Percentiles rank a stretch among this genome's conserved stretches.
phyloP scores from a whole-genome alignment of 2,888 invertebrate genomes.

The Drosophila mulleri region DNA sequence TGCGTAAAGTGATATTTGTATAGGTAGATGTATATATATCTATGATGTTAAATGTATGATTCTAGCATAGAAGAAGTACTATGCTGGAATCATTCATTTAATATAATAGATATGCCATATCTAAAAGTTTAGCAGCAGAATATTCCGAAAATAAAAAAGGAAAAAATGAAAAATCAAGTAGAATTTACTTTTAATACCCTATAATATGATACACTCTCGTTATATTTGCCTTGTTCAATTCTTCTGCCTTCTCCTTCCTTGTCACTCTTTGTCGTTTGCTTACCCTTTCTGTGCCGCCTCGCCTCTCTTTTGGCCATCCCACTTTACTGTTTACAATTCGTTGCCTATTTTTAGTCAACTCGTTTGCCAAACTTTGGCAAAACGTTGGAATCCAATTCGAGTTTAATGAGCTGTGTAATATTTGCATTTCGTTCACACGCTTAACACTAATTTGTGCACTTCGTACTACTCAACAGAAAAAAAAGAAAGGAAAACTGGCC shows the following conservation, averaged over 20 bases:
- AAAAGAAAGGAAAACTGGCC: slow-evolving; percentile 14
- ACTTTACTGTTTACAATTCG: not conserved
- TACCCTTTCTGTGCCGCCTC: no score
- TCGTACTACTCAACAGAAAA: slow-evolving; percentile 27
- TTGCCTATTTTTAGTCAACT: slow-evolving; percentile 4
- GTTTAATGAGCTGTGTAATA: slow-evolving; percentile 77
- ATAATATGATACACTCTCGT: not conserved
- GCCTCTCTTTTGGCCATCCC: no score
- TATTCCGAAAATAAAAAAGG: not conserved
- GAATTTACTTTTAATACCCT: not conserved
- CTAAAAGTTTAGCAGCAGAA: not conserved
- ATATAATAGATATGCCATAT: no score
- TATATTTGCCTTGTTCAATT: not conserved
- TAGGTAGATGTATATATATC: no score
- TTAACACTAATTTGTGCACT: slow-evolving; percentile 61
- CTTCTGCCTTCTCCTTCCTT: not conserved
- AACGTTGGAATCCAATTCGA: slow-evolving; percentile 64
- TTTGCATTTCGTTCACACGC: slow-evolving; percentile 76
- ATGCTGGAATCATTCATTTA: no score
- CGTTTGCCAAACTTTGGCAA: slow-evolving; percentile 50
- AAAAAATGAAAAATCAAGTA: not conserved
- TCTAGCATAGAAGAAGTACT: no score
- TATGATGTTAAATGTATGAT: no score
- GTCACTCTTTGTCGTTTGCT: not conserved
- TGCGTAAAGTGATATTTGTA: no score